phyloP scores from a whole-genome alignment of 2,797 vertebrate species.

The Coilia nasus region DNA sequence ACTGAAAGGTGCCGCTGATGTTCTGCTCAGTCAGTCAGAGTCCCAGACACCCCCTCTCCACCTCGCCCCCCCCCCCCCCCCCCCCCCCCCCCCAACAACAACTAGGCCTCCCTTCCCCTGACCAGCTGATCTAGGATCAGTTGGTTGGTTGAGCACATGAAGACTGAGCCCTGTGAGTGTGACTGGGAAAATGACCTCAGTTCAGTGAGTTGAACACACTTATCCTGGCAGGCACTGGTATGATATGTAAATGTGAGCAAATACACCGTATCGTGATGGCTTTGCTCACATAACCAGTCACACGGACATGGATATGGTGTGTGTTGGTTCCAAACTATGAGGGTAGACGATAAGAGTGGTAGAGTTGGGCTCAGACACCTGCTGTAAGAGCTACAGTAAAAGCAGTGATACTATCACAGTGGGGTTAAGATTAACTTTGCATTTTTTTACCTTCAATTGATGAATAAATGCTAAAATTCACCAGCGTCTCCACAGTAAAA shows the following conservation, averaged over 20 bases:
- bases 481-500: too few relatives aligned
- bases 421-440: too few relatives aligned
- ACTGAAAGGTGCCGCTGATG: neutral
- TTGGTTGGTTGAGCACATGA: neutral
- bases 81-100: neutral
- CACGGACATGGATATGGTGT: neutral
- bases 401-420: neutral
- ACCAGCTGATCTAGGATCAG: neutral
- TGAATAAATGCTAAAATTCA: too few relatives aligned
- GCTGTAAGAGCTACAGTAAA: neutral
- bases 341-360: neutral
- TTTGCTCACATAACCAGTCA: neutral
- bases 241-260: slow-evolving; percentile 18
- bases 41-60: neutral
- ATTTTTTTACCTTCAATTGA: too few relatives aligned
- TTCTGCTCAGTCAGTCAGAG: neutral
- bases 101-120: neutral
- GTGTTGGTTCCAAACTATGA: neutral
- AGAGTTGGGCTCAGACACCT: neutral
- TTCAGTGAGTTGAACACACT: neutral
- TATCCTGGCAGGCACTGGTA: neutral
- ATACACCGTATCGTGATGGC: neutral
- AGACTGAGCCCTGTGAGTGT: neutral
- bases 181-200: neutral
- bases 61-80: neutral